Percentiles rank a stretch among this genome's conserved stretches.
phyloP scores from a whole-genome alignment of 1,140 invertebrate genomes.

The Dendrolimus punctatus region DNA sequence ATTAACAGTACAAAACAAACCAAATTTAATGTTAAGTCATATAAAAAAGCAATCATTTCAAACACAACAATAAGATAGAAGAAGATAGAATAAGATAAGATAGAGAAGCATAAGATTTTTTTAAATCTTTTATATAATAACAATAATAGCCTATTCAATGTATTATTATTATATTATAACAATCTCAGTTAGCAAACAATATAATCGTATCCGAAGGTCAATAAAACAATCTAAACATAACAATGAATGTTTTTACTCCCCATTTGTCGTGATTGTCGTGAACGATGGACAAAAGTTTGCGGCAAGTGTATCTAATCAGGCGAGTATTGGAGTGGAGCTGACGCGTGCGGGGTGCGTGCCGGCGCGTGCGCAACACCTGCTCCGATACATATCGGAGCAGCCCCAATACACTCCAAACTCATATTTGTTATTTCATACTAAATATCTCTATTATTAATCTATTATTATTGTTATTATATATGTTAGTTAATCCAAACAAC shows the following conservation, averaged over 20 bases:
- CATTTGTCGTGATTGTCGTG: constrained; percentile 21
- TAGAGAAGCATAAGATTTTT: too few relatives aligned
- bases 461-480: too few relatives aligned
- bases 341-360: constrained; percentile 30
- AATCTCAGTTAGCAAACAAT: constrained; percentile 22
- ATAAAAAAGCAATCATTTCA: too few relatives aligned
- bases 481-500: too few relatives aligned
- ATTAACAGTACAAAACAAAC: too few relatives aligned
- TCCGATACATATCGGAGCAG: too few relatives aligned
- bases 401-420: constrained; percentile 2
- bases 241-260: constrained; percentile 27
- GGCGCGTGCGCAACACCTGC: constrained; percentile 16
- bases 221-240: constrained; percentile 20
- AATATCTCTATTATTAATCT: too few relatives aligned
- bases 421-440: not conserved
- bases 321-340: constrained; percentile 8
- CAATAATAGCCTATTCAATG: too few relatives aligned
- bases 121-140: too few relatives aligned
- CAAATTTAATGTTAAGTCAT: too few relatives aligned
- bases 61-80: too few relatives aligned
- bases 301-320: constrained; percentile 56
- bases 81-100: too few relatives aligned
- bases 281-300: constrained; percentile 29
- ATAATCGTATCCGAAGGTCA: constrained; percentile 24
- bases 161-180: not conserved